Conservation (phyloP, 2,113 vertebrate genomes). For the Todiramphus chloris region DNA sequence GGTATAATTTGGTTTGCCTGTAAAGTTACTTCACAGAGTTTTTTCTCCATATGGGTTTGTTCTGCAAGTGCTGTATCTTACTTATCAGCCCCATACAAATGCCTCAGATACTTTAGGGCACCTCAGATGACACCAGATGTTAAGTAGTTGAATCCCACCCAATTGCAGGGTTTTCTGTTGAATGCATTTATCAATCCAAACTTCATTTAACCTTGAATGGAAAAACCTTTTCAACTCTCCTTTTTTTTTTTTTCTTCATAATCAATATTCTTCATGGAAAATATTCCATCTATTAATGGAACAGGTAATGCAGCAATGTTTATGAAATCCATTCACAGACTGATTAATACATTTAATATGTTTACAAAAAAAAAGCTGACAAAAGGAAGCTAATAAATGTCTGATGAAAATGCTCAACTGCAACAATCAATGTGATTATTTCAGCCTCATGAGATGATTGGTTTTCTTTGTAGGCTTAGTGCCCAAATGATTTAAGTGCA, state of each 20-base stretch:
- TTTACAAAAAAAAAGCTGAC: constrained; percentile 25
- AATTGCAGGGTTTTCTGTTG: neutral
- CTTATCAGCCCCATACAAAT: neutral
- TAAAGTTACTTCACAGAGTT: neutral
- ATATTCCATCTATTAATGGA: constrained; percentile 54
- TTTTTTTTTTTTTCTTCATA: neutral
- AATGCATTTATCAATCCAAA: neutral
- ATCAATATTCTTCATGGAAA: constrained; percentile 14
- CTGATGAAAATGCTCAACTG: constrained; percentile 31
- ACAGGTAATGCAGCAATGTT: constrained; percentile 35
- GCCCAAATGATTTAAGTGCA: constrained; percentile 1
- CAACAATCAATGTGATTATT: constrained; percentile 36
- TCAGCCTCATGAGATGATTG: constrained; percentile 32
- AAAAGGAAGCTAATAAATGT: constrained; percentile 21
- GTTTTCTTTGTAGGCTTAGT: neutral
- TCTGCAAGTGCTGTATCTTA: neutral
- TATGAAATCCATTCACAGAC: constrained; percentile 14
- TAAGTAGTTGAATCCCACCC: neutral
- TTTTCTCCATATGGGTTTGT: neutral
- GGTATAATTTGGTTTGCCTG: neutral
- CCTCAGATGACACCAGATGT: neutral
- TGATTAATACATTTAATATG: constrained; percentile 54
- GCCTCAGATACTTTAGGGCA: neutral
- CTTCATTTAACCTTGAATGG: constrained; percentile 1
- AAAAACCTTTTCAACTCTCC: constrained; percentile 12